These are phyloP conservation scores for Heliconius cydno DNA, from an alignment of 2,888 invertebrate species.

Conservation along the genomic window DNA sequence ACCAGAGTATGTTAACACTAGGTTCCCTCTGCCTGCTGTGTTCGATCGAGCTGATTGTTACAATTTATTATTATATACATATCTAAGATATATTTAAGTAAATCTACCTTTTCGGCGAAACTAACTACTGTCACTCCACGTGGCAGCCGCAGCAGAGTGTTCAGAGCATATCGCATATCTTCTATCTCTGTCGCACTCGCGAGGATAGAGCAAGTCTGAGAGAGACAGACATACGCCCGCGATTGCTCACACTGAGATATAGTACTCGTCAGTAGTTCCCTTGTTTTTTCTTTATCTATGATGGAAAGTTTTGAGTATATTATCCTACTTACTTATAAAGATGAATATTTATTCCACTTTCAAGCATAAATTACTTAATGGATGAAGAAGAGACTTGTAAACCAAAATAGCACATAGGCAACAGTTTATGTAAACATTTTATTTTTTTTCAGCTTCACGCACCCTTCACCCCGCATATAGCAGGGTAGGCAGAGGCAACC, in stretches of 20 bases:
- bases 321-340: not conserved
- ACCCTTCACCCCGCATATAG: not conserved
- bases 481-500: not conserved
- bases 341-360: too few relatives aligned
- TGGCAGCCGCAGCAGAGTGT: constrained; percentile 31
- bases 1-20: too few relatives aligned
- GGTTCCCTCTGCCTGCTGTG: too few relatives aligned
- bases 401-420: too few relatives aligned
- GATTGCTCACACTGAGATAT: constrained; percentile 41
- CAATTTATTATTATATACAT: too few relatives aligned
- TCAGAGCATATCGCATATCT: constrained; percentile 44
- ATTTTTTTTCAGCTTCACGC: not conserved
- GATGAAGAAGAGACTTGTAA: too few relatives aligned
- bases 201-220: constrained; percentile 63
- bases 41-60: too few relatives aligned
- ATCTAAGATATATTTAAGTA: too few relatives aligned
- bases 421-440: too few relatives aligned
- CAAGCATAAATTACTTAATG: too few relatives aligned
- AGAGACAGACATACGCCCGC: constrained; percentile 51
- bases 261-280: constrained; percentile 37
- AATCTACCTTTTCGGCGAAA: too few relatives aligned
- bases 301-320: not conserved
- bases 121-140: not conserved
- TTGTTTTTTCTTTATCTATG: constrained; percentile 37
- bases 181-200: constrained; percentile 39